Evolutionary conservation across 2,113 vertebrate species (phyloP), one percentile per base, ranked within the genome.

Genomic region (Amia ocellicauda): DNA sequence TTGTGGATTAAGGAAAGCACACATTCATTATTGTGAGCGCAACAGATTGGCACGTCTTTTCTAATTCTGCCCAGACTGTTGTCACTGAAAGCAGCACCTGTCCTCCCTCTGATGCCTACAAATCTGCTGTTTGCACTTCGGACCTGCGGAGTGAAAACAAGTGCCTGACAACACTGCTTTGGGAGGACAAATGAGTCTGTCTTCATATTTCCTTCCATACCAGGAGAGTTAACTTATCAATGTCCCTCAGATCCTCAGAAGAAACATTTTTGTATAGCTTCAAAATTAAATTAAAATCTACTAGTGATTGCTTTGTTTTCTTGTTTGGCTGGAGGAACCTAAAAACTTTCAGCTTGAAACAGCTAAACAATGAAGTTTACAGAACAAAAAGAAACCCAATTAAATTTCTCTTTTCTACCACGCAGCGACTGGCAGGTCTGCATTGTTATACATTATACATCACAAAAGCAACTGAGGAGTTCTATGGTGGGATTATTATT

Each of bases 371-470:
- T 47, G n/a, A 11, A 47, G 45, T 47, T 19, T 47, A 47, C 2
- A 47, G 45, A 47, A 47, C 45, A 47, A 47, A 16, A 16, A 47
- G 45, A 47, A 1, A n/a, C 45, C 45, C 10, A 47, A 47, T 47
- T 47, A 47, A n/a, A 16, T 16, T n/a, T 19, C 14, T 47, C 13
- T 19, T n/a, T 17, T 47, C 45, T 47, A 19, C 49, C 22, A 36
- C 43, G 5, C 49, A 62, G 19, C 20, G 49, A 52, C n/a, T 62
- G 49, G 10, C 49, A 62, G 51, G 22, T 40, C 26, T 51, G 47
- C 47, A 29, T 40, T 62, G 58, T 62, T 62, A 29, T 51, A 36
- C 27, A 36, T 50, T 52, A 51, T 62, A 51, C 28, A 40, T 40
- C 29, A 36, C 9, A 51, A 27, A 27, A 62, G 47, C 60, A 40